phyloP scores from a whole-genome alignment of 2,888 invertebrate genomes.

The Elysia crispata region DNA sequence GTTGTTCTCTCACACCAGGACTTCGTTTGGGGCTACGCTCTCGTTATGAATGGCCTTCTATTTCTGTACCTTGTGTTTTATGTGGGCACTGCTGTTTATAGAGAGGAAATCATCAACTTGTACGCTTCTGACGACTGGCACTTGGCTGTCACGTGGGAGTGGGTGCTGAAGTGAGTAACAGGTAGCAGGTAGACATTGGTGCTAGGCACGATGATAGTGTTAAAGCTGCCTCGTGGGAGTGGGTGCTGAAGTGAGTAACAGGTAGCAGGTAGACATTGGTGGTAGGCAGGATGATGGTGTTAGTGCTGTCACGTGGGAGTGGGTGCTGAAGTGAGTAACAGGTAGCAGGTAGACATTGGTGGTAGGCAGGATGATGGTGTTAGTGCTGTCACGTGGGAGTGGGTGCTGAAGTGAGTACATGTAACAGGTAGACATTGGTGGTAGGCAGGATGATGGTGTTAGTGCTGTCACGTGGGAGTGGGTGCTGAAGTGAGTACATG shows the following conservation, averaged over 20 bases:
- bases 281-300: too few relatives aligned
- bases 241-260: slow-evolving; percentile 68
- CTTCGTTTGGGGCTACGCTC: slow-evolving; percentile 73
- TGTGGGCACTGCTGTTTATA: slow-evolving; percentile 63
- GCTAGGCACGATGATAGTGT: too few relatives aligned
- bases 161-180: slow-evolving; percentile 68
- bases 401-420: slow-evolving; percentile 69
- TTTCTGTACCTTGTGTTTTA: slow-evolving; percentile 64
- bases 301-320: slow-evolving; percentile 66
- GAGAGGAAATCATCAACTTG: slow-evolving; percentile 63
- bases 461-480: slow-evolving; percentile 66
- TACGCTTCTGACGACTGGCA: slow-evolving; percentile 68
- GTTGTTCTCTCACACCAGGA: slow-evolving; percentile 59
- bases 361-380: too few relatives aligned
- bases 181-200: too few relatives aligned
- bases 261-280: too few relatives aligned
- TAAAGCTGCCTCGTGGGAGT: slow-evolving; percentile 66
- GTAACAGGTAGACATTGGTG: too few relatives aligned
- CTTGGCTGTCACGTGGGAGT: slow-evolving; percentile 65
- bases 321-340: slow-evolving; percentile 68
- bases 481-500: slow-evolving; percentile 69
- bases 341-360: too few relatives aligned
- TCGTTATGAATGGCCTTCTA: slow-evolving; percentile 70
- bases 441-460: too few relatives aligned
- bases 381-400: slow-evolving; percentile 66